Base-by-base conservation (phyloP, 2,888 invertebrate species). In the Autographa pulchrina region DNA sequence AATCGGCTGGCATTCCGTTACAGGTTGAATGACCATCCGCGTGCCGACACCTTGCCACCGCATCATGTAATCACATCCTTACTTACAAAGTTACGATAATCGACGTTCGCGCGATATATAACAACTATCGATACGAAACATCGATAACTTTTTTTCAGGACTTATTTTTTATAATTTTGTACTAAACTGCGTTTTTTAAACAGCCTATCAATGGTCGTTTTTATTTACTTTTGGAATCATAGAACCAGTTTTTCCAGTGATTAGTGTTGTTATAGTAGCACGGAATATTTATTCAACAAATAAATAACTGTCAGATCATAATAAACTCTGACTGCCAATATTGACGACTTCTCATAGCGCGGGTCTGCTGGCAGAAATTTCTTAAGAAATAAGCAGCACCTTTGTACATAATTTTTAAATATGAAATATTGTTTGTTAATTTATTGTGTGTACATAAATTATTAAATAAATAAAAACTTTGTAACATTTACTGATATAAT, bases 1-100 rank as follows among this genome's bases (percentile, higher is more conserved):
- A 80, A 74, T 78, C 68, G 72, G 72, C 70, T 35, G 68, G 83
- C 80, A 84, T 85, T 85, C 87, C 87, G 86, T 88, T 87, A 85
- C 78, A 85, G 77, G 89, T 86, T 88, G 88, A 88, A 87, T 87
- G 89, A 89, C 89, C 86, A 89, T 74, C 81, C 76, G 82, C 82
- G 75, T 78, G 74, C 78, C 81, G 67, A 82, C 79, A 83, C 81
- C 81, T 78, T 75, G 64, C 75, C 70, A 72, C 77, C 80, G 74
- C 75, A 72, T 74, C 78, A 60, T 75, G 72, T 78, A 80, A 82
- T 84, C 81, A 77, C 77, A 68, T 82, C 77, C 77, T 84, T 73
- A 73, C 65, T 72, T 65, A 75, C 59, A 25, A 38, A 68, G 35
- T 66, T 52, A 62, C 61, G 65, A 80, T 73, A 70, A 74, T 79